Conservation (phyloP, 2,113 vertebrate species). For the Paedocypris sp. region DNA sequence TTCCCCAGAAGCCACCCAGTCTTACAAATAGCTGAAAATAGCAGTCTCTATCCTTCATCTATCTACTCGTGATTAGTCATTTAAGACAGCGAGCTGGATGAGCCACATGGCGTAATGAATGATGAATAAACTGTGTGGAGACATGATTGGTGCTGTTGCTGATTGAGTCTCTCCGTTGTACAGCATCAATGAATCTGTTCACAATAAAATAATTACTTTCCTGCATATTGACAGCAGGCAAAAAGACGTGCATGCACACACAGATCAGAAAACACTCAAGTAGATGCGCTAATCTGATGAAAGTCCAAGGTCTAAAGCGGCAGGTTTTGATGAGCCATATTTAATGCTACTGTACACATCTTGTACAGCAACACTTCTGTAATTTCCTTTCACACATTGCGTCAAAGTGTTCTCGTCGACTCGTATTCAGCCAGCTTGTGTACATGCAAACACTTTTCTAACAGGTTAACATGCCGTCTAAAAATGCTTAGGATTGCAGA, state of each 20-base stretch:
- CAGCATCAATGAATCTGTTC: neutral
- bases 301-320: neutral
- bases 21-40: slow-evolving; percentile 9
- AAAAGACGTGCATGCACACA: too few species aligned
- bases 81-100: slow-evolving; percentile 2
- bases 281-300: neutral
- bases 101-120: slow-evolving; percentile 6
- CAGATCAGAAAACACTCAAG: neutral
- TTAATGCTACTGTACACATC: too few species aligned
- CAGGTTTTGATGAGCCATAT: too few species aligned
- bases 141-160: slow-evolving; percentile 13
- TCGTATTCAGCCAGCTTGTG: neutral
- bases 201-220: slow-evolving; percentile 24
- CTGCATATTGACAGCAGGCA: neutral
- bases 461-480: neutral
- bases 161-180: slow-evolving; percentile 3
- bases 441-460: slow-evolving; percentile 18
- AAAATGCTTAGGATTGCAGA: neutral
- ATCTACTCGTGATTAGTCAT: slow-evolving; percentile 8
- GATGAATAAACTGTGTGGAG: slow-evolving; percentile 15
- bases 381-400: too few species aligned
- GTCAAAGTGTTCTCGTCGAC: neutral
- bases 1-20: neutral
- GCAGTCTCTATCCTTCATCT: slow-evolving; percentile 3
- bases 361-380: too few species aligned